These are phyloP conservation scores for Conger conger DNA, from an alignment of 2,113 vertebrate genomes.

Conservation along the genomic window DNA sequence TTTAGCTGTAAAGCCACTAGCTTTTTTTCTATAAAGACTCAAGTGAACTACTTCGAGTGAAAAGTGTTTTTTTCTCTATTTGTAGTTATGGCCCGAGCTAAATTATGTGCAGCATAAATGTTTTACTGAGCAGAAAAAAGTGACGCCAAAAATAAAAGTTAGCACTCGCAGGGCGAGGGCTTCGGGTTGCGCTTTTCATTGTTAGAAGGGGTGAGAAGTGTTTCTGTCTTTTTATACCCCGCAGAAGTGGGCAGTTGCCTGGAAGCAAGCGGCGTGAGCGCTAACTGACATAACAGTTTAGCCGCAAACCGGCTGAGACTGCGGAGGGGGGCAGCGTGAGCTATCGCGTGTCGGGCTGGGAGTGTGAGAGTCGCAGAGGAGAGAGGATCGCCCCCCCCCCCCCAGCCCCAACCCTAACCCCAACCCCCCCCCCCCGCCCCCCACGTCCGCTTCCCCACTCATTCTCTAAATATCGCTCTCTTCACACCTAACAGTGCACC, in stretches of 20 bases:
- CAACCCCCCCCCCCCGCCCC: conserved; percentile 41
- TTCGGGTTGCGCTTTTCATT: background rate
- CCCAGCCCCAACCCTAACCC: too few species aligned
- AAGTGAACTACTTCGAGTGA: background rate
- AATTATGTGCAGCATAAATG: background rate
- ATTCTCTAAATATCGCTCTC: background rate
- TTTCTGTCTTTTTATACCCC: background rate
- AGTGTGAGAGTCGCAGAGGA: conserved; percentile 4
- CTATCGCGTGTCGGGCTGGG: background rate
- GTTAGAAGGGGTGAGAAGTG: background rate
- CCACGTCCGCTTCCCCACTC: conserved; percentile 45
- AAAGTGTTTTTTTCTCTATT: background rate
- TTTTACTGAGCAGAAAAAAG: background rate
- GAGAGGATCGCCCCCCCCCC: conserved; percentile 33
- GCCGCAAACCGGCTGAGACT: background rate
- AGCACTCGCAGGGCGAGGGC: background rate
- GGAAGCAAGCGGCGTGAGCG: background rate
- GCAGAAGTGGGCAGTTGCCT: background rate
- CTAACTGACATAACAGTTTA: conserved; percentile 10
- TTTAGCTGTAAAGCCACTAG: background rate
- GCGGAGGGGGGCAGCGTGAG: background rate
- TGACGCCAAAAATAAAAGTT: background rate
- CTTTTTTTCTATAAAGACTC: background rate
- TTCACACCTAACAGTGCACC: background rate
- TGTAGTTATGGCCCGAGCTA: background rate